Base-by-base conservation (phyloP, 2,888 invertebrate genomes). In the Chesias legatella region DNA sequence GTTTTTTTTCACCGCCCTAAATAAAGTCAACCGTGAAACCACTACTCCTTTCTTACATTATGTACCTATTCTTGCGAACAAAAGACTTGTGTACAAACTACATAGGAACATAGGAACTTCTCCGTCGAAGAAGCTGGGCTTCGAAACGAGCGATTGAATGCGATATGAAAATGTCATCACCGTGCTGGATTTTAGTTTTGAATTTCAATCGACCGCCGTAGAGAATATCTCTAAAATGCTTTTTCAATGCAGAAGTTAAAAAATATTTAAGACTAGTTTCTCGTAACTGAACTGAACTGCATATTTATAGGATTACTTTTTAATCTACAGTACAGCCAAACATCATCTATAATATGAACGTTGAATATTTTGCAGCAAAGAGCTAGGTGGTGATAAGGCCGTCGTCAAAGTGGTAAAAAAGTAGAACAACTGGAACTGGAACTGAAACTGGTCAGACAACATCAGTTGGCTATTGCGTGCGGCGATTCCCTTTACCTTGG, bases 11-110 rank as follows among this genome's bases (percentile, higher is more conserved):
- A 21, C 34, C 27, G 34, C 22, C 28, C 25, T 31, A 34, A 28
- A 39, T 44, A 39, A 32, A 44, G 35, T 27, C 28, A 26, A 20
- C 30, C 31, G 29, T 10, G 29, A 43, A 43, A 41, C 48, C 40
- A 33, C 45, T 43, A 43, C 34, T 40, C 48, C 33, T 41, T 34
- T 45, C 26, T 24, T 53, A 51, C 55, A 37, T 35, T 31, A 11
- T 56, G 56, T 64, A 65, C 24, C 67, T 63, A 70, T 71, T 73
- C 76, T 75, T 69, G 48, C 57, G 56, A 70, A 78, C 77, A 78
- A 79, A 77, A 73, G 77, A 59, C 67, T 54, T 61, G 58, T 57
- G 46, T 44, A 48, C 25, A 48, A 63, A 37, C 24, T 48, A 42
- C 37, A 46, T 36, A 42, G 37, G 36, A 48, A 48, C 34, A 46